A percentile compares a stretch with the other conserved stretches of the same genome.
These are phyloP conservation scores for Megaceryle maxima DNA, from an alignment of 2,113 vertebrate species.

Conservation along the genomic window DNA sequence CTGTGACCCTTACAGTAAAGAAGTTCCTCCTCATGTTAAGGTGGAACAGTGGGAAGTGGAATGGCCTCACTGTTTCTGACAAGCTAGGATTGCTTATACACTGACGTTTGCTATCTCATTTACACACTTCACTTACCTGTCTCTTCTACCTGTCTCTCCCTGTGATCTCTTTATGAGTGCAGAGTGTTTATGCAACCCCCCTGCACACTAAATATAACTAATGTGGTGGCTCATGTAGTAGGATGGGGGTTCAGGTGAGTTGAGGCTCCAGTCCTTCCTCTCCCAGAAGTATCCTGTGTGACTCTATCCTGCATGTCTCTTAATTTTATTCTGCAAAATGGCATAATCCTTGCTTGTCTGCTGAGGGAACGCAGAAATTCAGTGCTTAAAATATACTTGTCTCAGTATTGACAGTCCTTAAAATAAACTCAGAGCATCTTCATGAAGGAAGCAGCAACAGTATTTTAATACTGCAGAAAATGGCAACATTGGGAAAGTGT, in stretches of 20 bases:
- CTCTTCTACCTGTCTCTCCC: not conserved
- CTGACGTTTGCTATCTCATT: rapidly evolving
- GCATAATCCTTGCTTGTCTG: not conserved
- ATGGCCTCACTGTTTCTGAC: not conserved
- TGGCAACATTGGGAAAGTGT: not conserved
- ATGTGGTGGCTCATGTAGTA: not conserved
- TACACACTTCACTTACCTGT: not conserved
- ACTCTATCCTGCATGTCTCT: not conserved
- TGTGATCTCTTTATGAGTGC: not conserved
- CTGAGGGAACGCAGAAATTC: not conserved
- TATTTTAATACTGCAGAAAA: not conserved
- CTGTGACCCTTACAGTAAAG: too few species aligned
- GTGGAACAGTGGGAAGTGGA: not conserved
- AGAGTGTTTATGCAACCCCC: not conserved
- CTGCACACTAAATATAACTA: not conserved
- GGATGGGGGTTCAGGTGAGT: not conserved
- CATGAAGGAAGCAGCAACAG: not conserved
- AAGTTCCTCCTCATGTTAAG: too few species aligned
- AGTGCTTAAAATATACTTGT: not conserved
- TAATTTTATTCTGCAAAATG: not conserved
- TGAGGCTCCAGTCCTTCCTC: not conserved
- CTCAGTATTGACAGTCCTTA: not conserved
- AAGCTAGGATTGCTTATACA: not conserved
- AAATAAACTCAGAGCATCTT: not conserved
- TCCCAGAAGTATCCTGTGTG: not conserved